Conservation (phyloP, 2,888 invertebrate species). For the Rhamnusium bicolor region DNA sequence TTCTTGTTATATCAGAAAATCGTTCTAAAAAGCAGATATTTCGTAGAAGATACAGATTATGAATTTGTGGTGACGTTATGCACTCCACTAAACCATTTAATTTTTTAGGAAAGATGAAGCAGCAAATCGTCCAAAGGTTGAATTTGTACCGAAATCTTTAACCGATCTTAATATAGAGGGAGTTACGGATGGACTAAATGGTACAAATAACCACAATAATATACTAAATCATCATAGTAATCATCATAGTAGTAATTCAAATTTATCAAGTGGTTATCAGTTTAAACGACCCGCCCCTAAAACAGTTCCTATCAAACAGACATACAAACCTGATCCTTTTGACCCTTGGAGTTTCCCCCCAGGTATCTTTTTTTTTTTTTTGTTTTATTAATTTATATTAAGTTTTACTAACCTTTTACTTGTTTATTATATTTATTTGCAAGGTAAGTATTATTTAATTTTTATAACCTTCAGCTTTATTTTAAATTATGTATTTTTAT, state of each 20-base stretch:
- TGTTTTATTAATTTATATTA: constrained; percentile 52
- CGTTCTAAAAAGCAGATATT: too few relatives aligned
- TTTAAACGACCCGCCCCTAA: constrained; percentile 62
- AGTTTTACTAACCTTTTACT: constrained; percentile 28
- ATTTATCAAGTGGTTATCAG: constrained; percentile 55
- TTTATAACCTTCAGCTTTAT: constrained; percentile 63
- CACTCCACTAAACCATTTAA: not conserved
- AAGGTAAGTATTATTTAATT: constrained; percentile 62
- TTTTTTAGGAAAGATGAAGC: constrained; percentile 89
- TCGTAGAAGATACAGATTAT: too few relatives aligned
- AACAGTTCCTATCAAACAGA: constrained; percentile 65
- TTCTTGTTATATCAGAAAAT: too few relatives aligned
- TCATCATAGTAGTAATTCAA: constrained; percentile 54
- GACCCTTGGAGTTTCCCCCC: constrained; percentile 77
- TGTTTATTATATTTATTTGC: not conserved
- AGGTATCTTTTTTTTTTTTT: constrained; percentile 70
- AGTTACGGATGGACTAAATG: constrained; percentile 78
- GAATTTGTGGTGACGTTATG: too few relatives aligned
- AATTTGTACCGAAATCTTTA: constrained; percentile 93
- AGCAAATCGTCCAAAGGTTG: constrained; percentile 88
- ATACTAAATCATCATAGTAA: constrained; percentile 54
- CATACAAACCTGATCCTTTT: constrained; percentile 70
- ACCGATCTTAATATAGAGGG: constrained; percentile 89
- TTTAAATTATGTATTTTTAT: constrained; percentile 54
- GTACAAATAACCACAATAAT: constrained; percentile 71